Evolutionary conservation across 2,888 invertebrate species (phyloP).

Genomic region (Cetonia aurata): DNA sequence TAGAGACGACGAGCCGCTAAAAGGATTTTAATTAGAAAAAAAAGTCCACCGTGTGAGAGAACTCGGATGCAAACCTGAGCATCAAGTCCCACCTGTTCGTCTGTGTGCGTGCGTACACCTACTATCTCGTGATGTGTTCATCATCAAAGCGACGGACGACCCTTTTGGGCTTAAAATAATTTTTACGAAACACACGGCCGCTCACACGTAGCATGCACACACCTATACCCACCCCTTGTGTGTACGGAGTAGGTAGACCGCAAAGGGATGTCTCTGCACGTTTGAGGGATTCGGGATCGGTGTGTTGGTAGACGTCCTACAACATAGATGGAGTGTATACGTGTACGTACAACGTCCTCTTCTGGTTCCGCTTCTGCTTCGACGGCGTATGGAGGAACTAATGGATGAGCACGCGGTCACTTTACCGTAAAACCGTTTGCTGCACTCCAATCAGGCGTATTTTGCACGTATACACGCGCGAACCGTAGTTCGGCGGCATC

Average conservation of each 20-base stretch:
- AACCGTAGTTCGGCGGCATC: constrained; percentile 47
- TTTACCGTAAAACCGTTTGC: constrained; percentile 66
- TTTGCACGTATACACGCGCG: constrained; percentile 44
- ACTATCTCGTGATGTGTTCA: constrained; percentile 40
- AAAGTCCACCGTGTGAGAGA: constrained; percentile 8
- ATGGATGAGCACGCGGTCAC: constrained; percentile 61
- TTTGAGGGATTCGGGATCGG: constrained; percentile 34
- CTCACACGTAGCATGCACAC: constrained; percentile 12
- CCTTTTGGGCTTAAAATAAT: constrained; percentile 50
- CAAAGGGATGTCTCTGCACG: constrained; percentile 43
- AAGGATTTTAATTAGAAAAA: constrained; percentile 40
- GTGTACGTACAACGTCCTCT: constrained; percentile 10
- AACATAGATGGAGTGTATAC: background rate
- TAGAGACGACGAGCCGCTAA: constrained; percentile 29
- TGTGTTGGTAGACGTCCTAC: background rate
- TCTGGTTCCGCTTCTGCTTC: constrained; percentile 41
- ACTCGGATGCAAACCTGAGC: constrained; percentile 19
- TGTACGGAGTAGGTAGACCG: constrained; percentile 24
- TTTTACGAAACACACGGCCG: constrained; percentile 45
- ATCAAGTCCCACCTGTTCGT: constrained; percentile 38
- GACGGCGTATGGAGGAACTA: constrained; percentile 50
- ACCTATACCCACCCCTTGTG: constrained; percentile 11
- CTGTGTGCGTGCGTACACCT: constrained; percentile 12
- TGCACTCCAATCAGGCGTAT: constrained; percentile 66
- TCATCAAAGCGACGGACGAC: constrained; percentile 48